Evolutionary conservation across 2,797 vertebrate genomes (phyloP).

Genomic region (Harpagifer antarcticus): DNA sequence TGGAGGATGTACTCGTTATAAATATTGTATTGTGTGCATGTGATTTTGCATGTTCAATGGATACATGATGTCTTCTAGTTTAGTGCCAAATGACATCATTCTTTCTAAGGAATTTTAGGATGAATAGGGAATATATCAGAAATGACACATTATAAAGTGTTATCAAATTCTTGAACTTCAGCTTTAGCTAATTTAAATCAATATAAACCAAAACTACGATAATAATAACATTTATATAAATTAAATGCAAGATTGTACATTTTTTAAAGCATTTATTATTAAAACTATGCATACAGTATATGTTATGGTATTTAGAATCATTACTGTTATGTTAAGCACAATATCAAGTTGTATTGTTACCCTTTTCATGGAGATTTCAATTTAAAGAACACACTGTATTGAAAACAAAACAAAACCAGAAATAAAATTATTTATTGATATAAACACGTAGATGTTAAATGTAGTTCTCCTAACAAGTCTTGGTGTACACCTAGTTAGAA

Average conservation of each 20-base stretch:
- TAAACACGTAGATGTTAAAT: constrained; percentile 79
- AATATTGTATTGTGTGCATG: background rate
- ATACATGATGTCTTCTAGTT: too few relatives aligned
- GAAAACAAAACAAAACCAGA: constrained; percentile 73
- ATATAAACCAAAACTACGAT: background rate
- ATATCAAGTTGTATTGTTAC: constrained; percentile 1
- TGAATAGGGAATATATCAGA: background rate
- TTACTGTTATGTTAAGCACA: background rate
- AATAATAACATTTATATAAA: background rate
- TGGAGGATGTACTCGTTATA: background rate
- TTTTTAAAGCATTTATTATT: background rate
- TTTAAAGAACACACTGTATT: constrained; percentile 43
- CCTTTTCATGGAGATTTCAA: constrained; percentile 9
- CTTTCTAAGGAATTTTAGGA: background rate
- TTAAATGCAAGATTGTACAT: background rate
- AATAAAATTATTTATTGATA: constrained; percentile 83
- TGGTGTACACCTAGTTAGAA: constrained; percentile 38
- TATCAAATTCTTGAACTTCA: background rate
- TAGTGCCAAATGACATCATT: background rate
- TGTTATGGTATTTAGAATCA: background rate
- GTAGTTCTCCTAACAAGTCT: constrained; percentile 52
- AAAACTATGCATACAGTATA: constrained; percentile 5
- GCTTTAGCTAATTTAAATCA: background rate
- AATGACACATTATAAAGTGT: background rate
- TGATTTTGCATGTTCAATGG: too few relatives aligned